These are phyloP conservation scores for Zenarchopterus dispar DNA, from an alignment of 2,797 vertebrate genomes.

Conservation along the genomic window DNA sequence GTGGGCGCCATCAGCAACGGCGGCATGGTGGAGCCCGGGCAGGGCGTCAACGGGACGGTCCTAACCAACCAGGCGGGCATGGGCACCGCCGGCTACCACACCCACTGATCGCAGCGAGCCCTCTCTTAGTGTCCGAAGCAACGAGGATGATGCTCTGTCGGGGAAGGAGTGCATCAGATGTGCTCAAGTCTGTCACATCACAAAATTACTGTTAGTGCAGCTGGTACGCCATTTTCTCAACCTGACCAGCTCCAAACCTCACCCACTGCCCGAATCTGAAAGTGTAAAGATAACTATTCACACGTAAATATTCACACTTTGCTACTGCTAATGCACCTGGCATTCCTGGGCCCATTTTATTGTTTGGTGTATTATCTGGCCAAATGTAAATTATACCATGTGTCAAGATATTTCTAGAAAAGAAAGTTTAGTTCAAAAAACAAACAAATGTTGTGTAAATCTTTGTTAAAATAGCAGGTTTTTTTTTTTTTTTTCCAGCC, in stretches of 20 bases:
- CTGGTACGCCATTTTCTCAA: constrained; percentile 61
- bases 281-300: constrained; percentile 50
- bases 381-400: constrained; percentile 56
- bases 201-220: constrained; percentile 62
- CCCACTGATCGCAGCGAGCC: constrained; percentile 83
- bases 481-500: constrained; percentile 50
- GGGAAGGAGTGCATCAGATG: constrained; percentile 57
- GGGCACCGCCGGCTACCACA: constrained; percentile 91
- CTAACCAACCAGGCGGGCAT: constrained; percentile 90
- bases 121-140: constrained; percentile 48
- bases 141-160: constrained; percentile 60
- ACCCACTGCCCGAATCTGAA: constrained; percentile 69
- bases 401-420: constrained; percentile 53
- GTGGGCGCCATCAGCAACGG: constrained; percentile 82
- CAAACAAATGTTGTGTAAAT: constrained; percentile 7
- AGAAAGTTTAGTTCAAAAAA: constrained; percentile 50
- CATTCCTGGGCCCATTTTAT: constrained; percentile 66
- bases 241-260: constrained; percentile 54
- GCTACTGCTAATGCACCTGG: constrained; percentile 60
- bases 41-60: constrained; percentile 91
- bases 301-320: constrained; percentile 53
- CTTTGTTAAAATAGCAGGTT: constrained; percentile 25
- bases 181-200: constrained; percentile 15
- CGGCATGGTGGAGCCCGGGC: constrained; percentile 85
- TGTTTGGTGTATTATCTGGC: constrained; percentile 63